Base-by-base conservation (phyloP, 2,797 vertebrate species). In the Gymnothorax javanicus region DNA sequence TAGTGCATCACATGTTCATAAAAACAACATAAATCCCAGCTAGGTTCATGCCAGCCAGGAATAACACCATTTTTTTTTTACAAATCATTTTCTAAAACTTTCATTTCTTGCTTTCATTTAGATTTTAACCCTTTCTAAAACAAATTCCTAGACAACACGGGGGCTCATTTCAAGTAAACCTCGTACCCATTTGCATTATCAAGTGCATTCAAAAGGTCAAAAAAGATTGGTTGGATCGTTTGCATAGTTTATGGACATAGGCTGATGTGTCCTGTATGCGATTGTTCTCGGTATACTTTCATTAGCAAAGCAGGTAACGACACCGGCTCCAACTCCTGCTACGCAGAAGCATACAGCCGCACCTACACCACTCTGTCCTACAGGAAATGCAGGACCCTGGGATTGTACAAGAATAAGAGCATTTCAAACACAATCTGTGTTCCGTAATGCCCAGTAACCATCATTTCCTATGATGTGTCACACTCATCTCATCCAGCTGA, bases 161-260 rank as follows among this genome's bases (percentile, higher is more conserved):
- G 33, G 33, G 33, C 33, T 43, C 33, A 43, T 43, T 43, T 43
- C 33, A 43, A 43, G 5, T 75, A 13, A 5, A 77, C 13, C 33
- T 7, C 50, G 73, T 77, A 50, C 69, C 52, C 43, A 81, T 13
- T 54, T 81, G 50, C 50, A 81, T 50, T 56, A 56, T 20, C 52
- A 81, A n/a, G 20, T 7, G 52, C 52, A 54, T 81, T 13, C 6
- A 81, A n/a, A 56, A 17, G 17, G 5, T 25, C 52, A 20, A 20
- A 15, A 50, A 52, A 25, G 13, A 15, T 79, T 52, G 17, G 43
- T 50, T 50, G 33, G 43, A 13, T 77, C 33, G 20, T 77, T 77
- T 77, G 73, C 73, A 77, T 77, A 77, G 73, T 77, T 43, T 52
- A 13, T 17, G 73, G 73, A 77, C 73, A 73, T 73, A 50, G 33